Conservation (phyloP, 2,888 invertebrate species). For the Capitulum mitella region DNA sequence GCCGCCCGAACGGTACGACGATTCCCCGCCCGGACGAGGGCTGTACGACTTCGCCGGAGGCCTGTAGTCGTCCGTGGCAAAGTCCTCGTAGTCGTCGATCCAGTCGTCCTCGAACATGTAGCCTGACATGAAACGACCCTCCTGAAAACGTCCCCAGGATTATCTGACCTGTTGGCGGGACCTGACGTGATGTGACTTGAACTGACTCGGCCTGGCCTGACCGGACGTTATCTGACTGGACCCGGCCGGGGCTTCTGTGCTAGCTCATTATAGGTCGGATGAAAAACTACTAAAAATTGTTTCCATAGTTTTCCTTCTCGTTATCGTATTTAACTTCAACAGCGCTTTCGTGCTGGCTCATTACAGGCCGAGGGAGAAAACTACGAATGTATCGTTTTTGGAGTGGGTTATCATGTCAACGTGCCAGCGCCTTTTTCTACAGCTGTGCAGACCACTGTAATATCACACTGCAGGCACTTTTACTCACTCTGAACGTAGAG, state of each 20-base stretch:
- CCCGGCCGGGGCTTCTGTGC: neutral
- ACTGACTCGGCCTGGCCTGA: neutral
- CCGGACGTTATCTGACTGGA: neutral
- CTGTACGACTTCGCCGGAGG: neutral
- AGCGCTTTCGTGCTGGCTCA: no score
- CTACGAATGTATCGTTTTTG: no score
- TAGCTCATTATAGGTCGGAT: neutral
- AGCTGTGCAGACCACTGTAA: no score
- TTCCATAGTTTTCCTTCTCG: no score
- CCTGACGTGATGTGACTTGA: no score
- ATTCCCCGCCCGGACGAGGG: neutral
- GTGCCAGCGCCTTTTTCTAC: no score
- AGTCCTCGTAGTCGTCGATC: conserved; percentile 16
- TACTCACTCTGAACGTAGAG: neutral
- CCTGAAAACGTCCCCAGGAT: neutral
- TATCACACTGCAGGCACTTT: no score
- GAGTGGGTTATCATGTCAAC: no score
- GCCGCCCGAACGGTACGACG: neutral
- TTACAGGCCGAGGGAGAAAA: no score
- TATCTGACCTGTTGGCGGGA: no score
- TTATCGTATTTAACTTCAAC: no score
- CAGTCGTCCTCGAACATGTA: conserved; percentile 25
- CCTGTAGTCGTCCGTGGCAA: neutral
- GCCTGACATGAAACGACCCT: neutral
- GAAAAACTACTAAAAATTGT: neutral